Conservation (phyloP, 2,113 vertebrate genomes). For the Tragelaphus imberbis region DNA sequence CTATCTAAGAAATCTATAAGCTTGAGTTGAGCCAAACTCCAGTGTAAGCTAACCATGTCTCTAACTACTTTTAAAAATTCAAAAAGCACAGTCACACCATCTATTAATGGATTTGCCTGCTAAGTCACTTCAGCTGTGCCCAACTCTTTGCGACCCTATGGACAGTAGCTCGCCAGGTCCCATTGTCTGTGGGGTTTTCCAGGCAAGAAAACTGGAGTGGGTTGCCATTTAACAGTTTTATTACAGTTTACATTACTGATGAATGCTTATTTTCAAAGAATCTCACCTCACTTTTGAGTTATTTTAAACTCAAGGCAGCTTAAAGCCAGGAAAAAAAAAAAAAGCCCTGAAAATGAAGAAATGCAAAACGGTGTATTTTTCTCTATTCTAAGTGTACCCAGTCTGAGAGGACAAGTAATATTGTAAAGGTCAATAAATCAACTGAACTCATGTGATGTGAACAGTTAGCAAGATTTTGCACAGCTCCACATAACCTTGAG, state of each 20-base stretch:
- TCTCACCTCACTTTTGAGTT: neutral
- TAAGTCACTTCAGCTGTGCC: neutral
- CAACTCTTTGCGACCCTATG: neutral
- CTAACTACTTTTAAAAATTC: neutral
- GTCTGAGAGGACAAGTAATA: neutral
- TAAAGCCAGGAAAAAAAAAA: neutral
- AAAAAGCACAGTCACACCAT: neutral
- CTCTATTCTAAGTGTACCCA: neutral
- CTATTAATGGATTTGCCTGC: neutral
- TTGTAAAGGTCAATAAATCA: neutral
- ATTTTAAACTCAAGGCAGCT: neutral
- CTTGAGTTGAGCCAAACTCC: neutral
- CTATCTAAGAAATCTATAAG: neutral
- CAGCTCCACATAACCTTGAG: neutral
- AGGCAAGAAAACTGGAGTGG: neutral
- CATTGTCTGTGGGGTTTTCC: neutral
- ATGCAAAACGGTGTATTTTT: neutral
- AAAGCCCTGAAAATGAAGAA: neutral
- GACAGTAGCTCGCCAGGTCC: neutral
- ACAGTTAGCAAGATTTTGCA: neutral
- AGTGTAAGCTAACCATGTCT: neutral
- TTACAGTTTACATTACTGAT: neutral
- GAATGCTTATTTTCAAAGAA: constrained; percentile 23
- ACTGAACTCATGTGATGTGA: neutral
- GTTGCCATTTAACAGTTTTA: neutral